Conservation (phyloP, 2,113 vertebrate species). For the Terrapene triunguis region DNA sequence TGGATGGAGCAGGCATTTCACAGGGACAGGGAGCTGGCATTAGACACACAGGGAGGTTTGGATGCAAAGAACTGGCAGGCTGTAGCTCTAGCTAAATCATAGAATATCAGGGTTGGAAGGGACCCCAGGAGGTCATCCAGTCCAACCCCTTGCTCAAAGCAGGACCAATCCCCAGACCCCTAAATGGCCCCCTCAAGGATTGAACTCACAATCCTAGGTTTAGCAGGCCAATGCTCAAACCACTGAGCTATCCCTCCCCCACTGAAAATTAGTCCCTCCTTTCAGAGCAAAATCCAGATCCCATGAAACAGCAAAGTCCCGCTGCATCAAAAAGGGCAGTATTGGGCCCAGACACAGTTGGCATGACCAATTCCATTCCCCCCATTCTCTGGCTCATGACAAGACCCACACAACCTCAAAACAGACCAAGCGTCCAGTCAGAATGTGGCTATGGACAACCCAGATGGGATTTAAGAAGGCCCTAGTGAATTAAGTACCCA, state of each 20-base stretch:
- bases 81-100: rapidly evolving
- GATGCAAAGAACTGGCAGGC: not conserved
- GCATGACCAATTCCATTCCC: not conserved
- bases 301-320: not conserved
- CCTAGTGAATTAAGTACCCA: no score
- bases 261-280: not conserved
- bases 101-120: no score
- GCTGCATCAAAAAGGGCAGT: not conserved
- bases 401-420: not conserved
- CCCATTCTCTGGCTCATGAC: rapidly evolving
- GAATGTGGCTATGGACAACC: rapidly evolving
- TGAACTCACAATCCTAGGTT: no score
- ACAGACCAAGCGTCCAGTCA: not conserved
- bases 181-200: no score
- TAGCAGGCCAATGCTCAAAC: no score
- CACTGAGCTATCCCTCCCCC: no score
- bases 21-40: rapidly evolving
- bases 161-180: no score
- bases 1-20: rapidly evolving
- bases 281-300: not conserved
- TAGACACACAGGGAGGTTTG: rapidly evolving
- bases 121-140: no score
- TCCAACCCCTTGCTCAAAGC: no score
- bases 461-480: not conserved
- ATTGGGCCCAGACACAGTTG: not conserved